A percentile compares a stretch with the other conserved stretches of the same genome.
phyloP scores from a whole-genome alignment of 2,797 vertebrate species.

The Pseudochromis fuscus region DNA sequence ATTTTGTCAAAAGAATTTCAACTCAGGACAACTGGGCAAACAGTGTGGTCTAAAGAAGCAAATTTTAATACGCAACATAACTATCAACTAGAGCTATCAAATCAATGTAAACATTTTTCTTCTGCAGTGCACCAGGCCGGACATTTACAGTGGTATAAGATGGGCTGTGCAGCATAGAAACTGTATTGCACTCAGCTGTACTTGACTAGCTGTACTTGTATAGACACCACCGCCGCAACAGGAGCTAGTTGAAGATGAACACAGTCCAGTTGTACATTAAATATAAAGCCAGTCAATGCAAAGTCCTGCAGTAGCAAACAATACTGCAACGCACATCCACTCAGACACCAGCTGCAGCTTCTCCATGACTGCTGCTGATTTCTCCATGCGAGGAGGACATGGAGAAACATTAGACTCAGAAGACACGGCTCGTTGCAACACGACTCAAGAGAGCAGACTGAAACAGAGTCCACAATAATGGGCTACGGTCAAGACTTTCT shows the following conservation, averaged over 20 bases:
- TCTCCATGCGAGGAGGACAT: conserved; percentile 48
- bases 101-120: background rate
- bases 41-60: background rate
- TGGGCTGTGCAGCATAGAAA: background rate
- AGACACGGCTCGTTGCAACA: conserved; percentile 66
- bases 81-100: background rate
- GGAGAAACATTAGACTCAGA: conserved; percentile 52
- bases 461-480: conserved; percentile 28
- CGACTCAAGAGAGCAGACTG: conserved; percentile 44
- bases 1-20: background rate
- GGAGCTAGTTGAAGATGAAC: background rate
- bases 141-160: background rate
- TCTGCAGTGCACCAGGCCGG: background rate
- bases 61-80: background rate
- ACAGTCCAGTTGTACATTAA: background rate
- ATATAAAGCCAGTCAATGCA: background rate
- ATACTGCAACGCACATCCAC: conserved; percentile 3
- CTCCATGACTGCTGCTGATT: conserved; percentile 34
- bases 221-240: background rate
- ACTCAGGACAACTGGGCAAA: background rate
- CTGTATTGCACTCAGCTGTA: too few relatives aligned
- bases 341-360: conserved; percentile 25
- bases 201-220: background rate
- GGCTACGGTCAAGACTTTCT: conserved; percentile 58
- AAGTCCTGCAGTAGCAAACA: background rate